Base-by-base conservation (phyloP, 1,140 invertebrate species). In the Atta colombica region DNA sequence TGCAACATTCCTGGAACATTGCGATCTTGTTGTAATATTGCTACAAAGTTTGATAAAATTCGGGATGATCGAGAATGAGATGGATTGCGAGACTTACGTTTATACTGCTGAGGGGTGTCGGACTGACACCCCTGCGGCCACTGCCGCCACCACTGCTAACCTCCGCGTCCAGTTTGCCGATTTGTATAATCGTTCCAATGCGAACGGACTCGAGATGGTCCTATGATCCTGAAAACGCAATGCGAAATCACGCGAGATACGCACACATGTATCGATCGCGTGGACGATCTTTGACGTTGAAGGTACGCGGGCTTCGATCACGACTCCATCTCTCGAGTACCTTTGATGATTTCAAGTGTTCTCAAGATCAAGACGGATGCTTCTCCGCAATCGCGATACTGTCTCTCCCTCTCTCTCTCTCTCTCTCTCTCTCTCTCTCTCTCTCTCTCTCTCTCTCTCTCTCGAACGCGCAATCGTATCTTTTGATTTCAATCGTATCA, bases 141-240 rank as follows among this genome's bases (percentile, higher is more conserved):
- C 89, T 85, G 90, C 91, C 91, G 91, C 89, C 93, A 77, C 91
- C 90, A 75, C 91, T 88, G 78, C 93, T 93, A 82, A 94, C 77
- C 85, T 94, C 94, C 74, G 94, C 93, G 93, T 95, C 94, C 94
- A 95, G 94, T 61, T 94, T 95, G 94, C 69, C 87, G 92, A 82
- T 60, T 90, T 90, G 68, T 21, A 55, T 85, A 53, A 68, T 78
- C 85, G 80, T 25, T 60, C 53, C 71, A 55, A 65, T 87, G 35
- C 45, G 49, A 74, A 53, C 12, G 21, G 75, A 39, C 10, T 39
- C 14, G 66, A 51, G 25, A 0, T 35, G 35, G 21, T 49, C 53
- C 31, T 53, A 16, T 55, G 61, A 66, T 66, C 45, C 77, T 85
- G 68, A 58, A 86, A 58, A 86, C 77, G 55, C 63, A 75, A 53